These are phyloP conservation scores for Alces alces DNA, from an alignment of 2,113 vertebrate species.

Conservation along the genomic window DNA sequence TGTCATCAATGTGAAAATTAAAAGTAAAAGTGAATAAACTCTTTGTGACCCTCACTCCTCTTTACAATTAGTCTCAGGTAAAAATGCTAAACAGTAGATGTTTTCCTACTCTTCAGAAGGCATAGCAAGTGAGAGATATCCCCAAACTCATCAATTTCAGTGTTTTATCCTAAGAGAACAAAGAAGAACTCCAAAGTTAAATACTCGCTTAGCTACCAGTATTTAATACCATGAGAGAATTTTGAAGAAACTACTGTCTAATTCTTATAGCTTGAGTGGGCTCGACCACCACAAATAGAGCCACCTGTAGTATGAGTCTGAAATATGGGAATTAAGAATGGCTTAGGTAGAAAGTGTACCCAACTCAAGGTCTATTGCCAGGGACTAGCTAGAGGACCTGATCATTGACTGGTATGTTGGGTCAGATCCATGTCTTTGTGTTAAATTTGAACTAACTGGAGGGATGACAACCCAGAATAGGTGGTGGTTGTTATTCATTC, in stretches of 20 bases:
- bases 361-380: background rate
- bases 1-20: background rate
- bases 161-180: background rate
- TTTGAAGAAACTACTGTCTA: background rate
- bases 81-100: background rate
- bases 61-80: background rate
- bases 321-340: background rate
- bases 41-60: background rate
- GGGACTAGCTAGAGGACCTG: background rate
- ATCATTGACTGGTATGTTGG: fast-evolving
- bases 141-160: background rate
- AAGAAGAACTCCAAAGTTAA: background rate
- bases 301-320: background rate
- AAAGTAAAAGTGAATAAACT: background rate
- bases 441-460: background rate
- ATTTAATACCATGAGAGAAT: background rate
- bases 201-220: background rate
- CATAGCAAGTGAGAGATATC: background rate
- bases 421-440: background rate
- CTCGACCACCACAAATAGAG: background rate
- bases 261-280: background rate
- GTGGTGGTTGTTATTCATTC: background rate
- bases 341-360: background rate
- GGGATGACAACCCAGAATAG: background rate
- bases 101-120: background rate